phyloP scores from a whole-genome alignment of 2,888 invertebrate species.

The Aspidapion aeneum region DNA sequence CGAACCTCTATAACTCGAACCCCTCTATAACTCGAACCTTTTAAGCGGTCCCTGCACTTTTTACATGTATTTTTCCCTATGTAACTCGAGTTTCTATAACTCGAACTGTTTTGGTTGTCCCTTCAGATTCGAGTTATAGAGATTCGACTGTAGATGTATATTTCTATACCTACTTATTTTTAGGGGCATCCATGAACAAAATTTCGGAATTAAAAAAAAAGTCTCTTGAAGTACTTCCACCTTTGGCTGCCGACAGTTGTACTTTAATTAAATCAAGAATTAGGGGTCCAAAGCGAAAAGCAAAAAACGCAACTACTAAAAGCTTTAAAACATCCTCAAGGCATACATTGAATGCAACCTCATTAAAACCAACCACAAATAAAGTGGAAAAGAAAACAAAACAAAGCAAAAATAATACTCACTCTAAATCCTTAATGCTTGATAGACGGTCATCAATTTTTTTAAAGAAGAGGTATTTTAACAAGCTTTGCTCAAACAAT shows the following conservation, averaged over 20 bases:
- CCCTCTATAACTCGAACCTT: no score
- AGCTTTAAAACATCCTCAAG: constrained; percentile 15
- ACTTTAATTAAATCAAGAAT: not conserved
- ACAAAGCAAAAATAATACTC: not conserved
- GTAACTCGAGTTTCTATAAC: no score
- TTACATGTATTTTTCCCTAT: no score
- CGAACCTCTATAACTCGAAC: no score
- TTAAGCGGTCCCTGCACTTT: no score
- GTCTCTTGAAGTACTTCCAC: constrained; percentile 12
- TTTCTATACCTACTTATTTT: no score
- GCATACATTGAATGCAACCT: not conserved
- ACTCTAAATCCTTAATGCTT: not conserved
- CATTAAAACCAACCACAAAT: not conserved
- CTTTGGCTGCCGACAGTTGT: constrained; percentile 14
- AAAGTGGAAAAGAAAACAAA: constrained; percentile 15
- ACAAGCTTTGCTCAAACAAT: constrained; percentile 29
- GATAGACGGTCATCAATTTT: constrained; percentile 18
- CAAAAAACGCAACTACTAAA: constrained; percentile 6
- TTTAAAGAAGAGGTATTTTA: constrained; percentile 13
- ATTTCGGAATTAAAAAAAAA: not conserved
- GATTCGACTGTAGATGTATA: no score
- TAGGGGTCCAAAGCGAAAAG: constrained; percentile 12
- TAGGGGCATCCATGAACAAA: not conserved
- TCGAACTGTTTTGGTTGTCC: no score
- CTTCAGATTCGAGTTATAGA: no score